phyloP scores from a whole-genome alignment of 1,140 invertebrate species.

The Drosophila erecta region DNA sequence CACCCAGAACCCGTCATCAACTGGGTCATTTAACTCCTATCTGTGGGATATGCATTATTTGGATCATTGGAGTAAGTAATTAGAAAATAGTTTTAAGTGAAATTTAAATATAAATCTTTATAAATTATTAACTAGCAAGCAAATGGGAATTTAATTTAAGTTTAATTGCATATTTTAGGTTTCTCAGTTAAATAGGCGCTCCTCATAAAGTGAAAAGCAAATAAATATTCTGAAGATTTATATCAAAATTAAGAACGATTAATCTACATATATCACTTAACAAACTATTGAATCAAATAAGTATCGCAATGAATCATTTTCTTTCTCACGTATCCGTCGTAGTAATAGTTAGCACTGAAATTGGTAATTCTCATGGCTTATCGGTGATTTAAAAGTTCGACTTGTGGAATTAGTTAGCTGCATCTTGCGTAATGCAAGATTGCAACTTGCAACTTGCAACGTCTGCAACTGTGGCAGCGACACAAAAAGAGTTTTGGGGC shows the following conservation, averaged over 20 bases:
- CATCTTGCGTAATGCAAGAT: slow-evolving; percentile 61
- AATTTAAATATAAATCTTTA: background rate
- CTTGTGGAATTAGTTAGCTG: slow-evolving; percentile 35
- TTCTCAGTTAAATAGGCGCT: too few species aligned
- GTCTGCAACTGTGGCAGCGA: slow-evolving; percentile 45
- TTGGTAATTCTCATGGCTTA: slow-evolving; percentile 52
- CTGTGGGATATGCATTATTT: background rate
- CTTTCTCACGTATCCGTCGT: background rate
- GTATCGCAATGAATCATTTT: background rate
- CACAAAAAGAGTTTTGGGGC: slow-evolving; percentile 4
- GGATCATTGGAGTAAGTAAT: background rate
- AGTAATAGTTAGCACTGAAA: slow-evolving; percentile 7
- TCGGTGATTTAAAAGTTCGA: slow-evolving; percentile 56
- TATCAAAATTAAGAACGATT: too few species aligned
- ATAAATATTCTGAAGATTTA: too few species aligned
- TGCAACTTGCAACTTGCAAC: slow-evolving; percentile 35
- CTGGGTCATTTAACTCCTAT: background rate
- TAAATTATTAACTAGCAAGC: too few species aligned
- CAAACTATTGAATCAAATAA: background rate
- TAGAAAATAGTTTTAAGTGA: background rate
- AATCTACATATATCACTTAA: too few species aligned
- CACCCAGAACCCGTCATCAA: slow-evolving; percentile 8
- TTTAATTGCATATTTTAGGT: too few species aligned
- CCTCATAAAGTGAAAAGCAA: too few species aligned
- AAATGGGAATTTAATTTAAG: too few species aligned